Evolutionary conservation across 1,140 invertebrate genomes (phyloP), one percentile per base, ranked within the genome.

Genomic region (Drosophila biarmipes): DNA sequence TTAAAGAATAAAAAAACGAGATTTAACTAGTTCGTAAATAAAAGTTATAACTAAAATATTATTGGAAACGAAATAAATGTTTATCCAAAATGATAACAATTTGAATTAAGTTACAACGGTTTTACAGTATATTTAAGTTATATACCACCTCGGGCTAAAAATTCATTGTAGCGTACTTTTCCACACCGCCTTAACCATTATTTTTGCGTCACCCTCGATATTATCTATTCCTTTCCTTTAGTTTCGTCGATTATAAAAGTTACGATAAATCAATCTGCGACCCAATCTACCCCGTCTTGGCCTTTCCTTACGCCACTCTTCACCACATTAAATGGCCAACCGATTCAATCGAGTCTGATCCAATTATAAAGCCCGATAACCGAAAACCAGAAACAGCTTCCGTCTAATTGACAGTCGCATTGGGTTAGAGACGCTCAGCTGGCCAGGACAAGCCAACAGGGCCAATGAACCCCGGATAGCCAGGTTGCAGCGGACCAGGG

Each of bases 351-450:
- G 53, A 35, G 12, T 11, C 40, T 46, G 63, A 69, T 69, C 66
- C 64, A 56, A 69, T 69, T 69, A 69, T 46, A 69, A 40, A 56
- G 40, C 42, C 66, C 63, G 27, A 55, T 55, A 68, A 38, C 34
- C 69, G 27, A 56, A 69, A 69, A 46, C 35, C 69, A 64, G 35
- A 38, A 63, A 56, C 49, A 59, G 57, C 66, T 76, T 67, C 66
- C 66, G 43, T 46, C 66, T 68, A 86, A 85, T 84, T 86, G 77
- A 80, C 77, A 86, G 72, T 85, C 81, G 40, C 77, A 77, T 85
- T 69, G 67, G 81, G 48, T 77, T 75, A 74, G 45, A 52, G 24
- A 74, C 43, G 61, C 56, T 66, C 40, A 43, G 43, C 48, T 56
- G 77, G 69, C 49, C 55, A 69, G 27, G 34, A 48, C 40, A 68